phyloP scores from a whole-genome alignment of 2,797 vertebrate species.

The Synanceia verrucosa region DNA sequence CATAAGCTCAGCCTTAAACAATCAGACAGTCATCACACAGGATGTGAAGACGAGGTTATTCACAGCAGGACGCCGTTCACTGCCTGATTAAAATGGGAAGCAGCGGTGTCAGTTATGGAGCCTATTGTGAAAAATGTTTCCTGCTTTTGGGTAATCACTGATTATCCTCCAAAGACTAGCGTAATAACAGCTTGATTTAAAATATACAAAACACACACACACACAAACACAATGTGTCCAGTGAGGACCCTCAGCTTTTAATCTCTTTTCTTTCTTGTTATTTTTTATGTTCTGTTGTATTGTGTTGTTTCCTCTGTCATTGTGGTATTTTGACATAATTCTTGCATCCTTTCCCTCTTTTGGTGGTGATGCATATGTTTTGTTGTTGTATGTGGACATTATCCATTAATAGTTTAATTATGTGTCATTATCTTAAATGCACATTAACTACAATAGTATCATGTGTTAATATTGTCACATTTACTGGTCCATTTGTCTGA shows the following conservation, averaged over 20 bases:
- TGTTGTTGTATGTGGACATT: not conserved
- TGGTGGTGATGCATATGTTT: not conserved
- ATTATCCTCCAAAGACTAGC: not conserved
- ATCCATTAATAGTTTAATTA: not conserved
- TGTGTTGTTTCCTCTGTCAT: not conserved
- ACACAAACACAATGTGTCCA: not conserved
- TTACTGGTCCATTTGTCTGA: not conserved
- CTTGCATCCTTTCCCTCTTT: no score
- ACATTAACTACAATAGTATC: not conserved
- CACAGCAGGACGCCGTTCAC: slow-evolving; percentile 43
- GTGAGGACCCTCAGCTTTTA: not conserved
- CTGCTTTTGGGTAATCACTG: slow-evolving; percentile 32
- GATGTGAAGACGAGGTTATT: slow-evolving; percentile 47
- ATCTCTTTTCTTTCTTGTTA: not conserved
- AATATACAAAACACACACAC: not conserved
- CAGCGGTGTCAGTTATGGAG: slow-evolving; percentile 25
- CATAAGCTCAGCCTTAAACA: not conserved
- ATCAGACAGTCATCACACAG: slow-evolving; percentile 40
- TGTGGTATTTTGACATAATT: not conserved
- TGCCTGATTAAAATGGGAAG: slow-evolving; percentile 61
- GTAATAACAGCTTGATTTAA: slow-evolving; percentile 14
- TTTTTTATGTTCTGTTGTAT: not conserved
- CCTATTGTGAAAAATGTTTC: slow-evolving; percentile 43
- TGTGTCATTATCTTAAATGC: not conserved
- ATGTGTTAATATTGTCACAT: not conserved